Conservation (phyloP, 2,888 invertebrate species). For the Eupsilia transversa region DNA sequence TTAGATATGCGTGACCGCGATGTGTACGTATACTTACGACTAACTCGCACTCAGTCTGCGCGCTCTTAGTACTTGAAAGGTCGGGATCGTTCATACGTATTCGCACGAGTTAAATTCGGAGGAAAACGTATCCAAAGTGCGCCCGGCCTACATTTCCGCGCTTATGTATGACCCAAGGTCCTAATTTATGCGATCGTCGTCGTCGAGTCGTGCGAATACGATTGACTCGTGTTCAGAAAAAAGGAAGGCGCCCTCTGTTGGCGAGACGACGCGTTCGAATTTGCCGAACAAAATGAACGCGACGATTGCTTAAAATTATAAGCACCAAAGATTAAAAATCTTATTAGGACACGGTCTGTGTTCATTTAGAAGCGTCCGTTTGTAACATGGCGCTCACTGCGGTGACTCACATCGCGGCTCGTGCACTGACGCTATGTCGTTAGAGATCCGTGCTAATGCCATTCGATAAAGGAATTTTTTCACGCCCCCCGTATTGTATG, state of each 20-base stretch:
- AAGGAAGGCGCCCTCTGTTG: background rate
- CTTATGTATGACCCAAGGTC: background rate
- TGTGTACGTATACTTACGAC: too few relatives aligned
- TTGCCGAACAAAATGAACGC: background rate
- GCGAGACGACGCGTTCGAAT: background rate
- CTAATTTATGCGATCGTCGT: background rate
- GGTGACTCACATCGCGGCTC: background rate
- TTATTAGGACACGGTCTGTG: background rate
- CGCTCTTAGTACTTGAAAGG: too few relatives aligned
- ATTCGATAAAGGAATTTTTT: background rate
- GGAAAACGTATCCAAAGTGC: too few relatives aligned
- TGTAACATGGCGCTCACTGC: too few relatives aligned
- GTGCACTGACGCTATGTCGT: background rate
- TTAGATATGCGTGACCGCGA: too few relatives aligned
- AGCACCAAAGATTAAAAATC: background rate
- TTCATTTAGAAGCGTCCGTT: background rate
- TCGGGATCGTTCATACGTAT: too few relatives aligned
- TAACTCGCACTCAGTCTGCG: too few relatives aligned
- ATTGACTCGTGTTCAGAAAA: background rate
- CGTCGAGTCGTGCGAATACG: background rate
- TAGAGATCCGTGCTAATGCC: background rate
- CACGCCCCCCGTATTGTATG: background rate
- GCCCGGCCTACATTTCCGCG: too few relatives aligned
- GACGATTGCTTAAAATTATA: background rate
- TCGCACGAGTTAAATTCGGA: too few relatives aligned